phyloP scores from a whole-genome alignment of 2,888 invertebrate species.

The Macaria liturata region DNA sequence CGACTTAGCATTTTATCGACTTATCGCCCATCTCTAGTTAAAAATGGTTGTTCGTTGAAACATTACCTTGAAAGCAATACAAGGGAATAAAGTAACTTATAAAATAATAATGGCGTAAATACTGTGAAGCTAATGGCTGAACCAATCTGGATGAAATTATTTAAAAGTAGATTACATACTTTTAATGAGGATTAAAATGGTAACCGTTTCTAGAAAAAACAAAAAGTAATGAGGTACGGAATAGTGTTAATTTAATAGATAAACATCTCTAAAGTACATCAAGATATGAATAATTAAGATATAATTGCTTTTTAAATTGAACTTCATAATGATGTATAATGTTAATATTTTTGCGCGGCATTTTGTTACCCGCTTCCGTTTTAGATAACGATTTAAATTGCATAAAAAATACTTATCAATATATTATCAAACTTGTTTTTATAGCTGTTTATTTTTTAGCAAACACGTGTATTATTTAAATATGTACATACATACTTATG shows the following conservation, averaged over 20 bases:
- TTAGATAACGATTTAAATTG: no score
- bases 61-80: background rate
- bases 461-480: no score
- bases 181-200: background rate
- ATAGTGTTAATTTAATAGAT: slow-evolving; percentile 7
- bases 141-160: no score
- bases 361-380: slow-evolving; percentile 3
- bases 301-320: slow-evolving; percentile 19
- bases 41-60: slow-evolving; percentile 15
- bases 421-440: no score
- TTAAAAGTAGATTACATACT: background rate
- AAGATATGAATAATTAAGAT: slow-evolving; percentile 21
- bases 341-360: slow-evolving; percentile 22
- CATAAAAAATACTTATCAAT: background rate
- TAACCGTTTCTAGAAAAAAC: background rate
- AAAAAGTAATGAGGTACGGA: slow-evolving; percentile 4
- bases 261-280: slow-evolving; percentile 6
- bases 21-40: slow-evolving; percentile 25
- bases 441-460: no score
- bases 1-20: slow-evolving; percentile 18
- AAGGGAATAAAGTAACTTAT: no score
- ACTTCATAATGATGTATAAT: slow-evolving; percentile 4
- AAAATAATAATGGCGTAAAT: no score
- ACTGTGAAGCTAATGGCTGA: no score
- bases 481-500: no score